Evolutionary conservation across 1,140 invertebrate species (phyloP).

Genomic region (Hycleus phaleratus): DNA sequence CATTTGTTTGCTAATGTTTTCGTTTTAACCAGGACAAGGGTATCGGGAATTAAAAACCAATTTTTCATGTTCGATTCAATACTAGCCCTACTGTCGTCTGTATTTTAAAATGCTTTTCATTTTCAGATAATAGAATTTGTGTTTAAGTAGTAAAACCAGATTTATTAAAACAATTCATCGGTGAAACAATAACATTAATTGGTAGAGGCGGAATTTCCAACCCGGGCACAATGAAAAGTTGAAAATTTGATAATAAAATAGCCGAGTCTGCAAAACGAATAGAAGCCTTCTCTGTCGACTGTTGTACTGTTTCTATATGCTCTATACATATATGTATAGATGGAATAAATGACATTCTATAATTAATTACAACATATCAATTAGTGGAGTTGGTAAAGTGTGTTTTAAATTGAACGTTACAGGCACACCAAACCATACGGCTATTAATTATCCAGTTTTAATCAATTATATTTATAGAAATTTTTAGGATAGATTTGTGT

Average conservation of each 20-base stretch:
- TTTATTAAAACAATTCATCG: conserved; percentile 7
- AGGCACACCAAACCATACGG: conserved; percentile 4
- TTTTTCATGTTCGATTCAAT: too few relatives aligned
- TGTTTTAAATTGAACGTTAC: conserved; percentile 29
- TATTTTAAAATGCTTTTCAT: too few relatives aligned
- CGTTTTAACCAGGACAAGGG: too few relatives aligned
- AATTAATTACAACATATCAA: conserved; percentile 37
- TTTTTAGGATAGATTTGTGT: conserved; percentile 15
- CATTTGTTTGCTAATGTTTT: too few relatives aligned
- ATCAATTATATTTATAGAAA: conserved; percentile 30
- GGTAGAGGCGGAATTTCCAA: conserved; percentile 9
- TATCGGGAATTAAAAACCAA: too few relatives aligned
- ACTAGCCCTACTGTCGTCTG: too few relatives aligned
- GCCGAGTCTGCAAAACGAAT: conserved; percentile 27
- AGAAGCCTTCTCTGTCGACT: conserved; percentile 18
- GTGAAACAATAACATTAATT: conserved; percentile 16
- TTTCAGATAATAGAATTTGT: not conserved
- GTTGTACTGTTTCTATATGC: not conserved
- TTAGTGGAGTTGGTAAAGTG: conserved; percentile 28
- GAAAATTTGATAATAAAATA: conserved; percentile 33
- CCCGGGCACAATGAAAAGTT: conserved; percentile 18
- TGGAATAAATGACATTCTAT: conserved; percentile 30
- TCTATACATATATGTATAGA: not conserved
- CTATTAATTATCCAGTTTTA: conserved; percentile 30
- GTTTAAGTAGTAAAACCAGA: conserved; percentile 5